Percentiles rank a stretch among this genome's conserved stretches.
Conservation (phyloP, 53 echinoderm and acorn worm genomes). For the Echinometra lucunter region DNA sequence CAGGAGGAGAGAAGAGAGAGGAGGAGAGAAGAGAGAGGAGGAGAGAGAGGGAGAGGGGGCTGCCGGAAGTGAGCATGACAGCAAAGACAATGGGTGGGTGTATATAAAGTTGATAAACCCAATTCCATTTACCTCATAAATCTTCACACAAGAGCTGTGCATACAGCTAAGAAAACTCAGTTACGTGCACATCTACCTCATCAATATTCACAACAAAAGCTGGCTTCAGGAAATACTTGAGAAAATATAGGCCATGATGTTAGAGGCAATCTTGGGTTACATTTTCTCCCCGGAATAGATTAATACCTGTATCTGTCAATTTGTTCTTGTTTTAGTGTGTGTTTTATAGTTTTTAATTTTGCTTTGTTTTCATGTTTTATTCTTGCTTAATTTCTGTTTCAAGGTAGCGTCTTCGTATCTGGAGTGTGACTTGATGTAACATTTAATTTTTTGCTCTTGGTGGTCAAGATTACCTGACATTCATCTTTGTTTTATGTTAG, state of each 20-base stretch:
- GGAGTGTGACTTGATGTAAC: too few relatives aligned
- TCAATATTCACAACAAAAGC: not conserved
- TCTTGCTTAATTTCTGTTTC: not conserved
- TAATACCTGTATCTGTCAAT: not conserved
- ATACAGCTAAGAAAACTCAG: too few relatives aligned
- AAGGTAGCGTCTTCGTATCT: too few relatives aligned
- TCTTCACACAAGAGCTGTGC: not conserved
- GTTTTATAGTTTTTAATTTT: too few relatives aligned
- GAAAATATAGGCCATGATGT: not conserved
- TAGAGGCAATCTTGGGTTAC: not conserved
- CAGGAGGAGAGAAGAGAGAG: too few relatives aligned
- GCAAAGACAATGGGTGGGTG: constrained; percentile 14
- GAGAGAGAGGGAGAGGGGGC: not conserved
- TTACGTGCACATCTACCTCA: not conserved
- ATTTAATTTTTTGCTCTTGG: too few relatives aligned
- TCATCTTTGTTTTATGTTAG: too few relatives aligned
- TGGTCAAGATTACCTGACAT: too few relatives aligned
- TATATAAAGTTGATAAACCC: not conserved
- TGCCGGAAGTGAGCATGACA: not conserved
- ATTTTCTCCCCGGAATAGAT: not conserved
- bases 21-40: too few relatives aligned
- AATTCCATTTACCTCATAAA: not conserved
- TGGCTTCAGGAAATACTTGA: not conserved
- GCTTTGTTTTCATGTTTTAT: not conserved
- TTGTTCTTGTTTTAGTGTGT: not conserved